Base-by-base conservation (phyloP, 1,140 invertebrate species). In the Platyscapa corneri region DNA sequence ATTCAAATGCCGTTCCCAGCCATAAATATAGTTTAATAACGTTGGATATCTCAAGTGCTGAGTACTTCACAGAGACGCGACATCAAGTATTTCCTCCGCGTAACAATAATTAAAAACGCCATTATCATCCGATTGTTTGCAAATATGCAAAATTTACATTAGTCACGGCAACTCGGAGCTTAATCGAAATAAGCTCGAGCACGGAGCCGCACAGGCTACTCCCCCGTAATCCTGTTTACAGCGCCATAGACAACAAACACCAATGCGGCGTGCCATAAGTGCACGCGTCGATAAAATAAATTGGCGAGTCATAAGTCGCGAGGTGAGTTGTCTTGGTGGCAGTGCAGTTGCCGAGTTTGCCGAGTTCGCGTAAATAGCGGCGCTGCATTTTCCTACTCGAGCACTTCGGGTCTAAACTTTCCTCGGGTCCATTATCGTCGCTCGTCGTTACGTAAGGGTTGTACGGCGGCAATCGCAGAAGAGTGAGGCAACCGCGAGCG, bases 121-220 rank as follows among this genome's bases (percentile, higher is more conserved):
- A 74, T 74, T 42, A 42, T 74, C 3, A 79, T 64, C 30, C 64
- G 23, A 80, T 67, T 80, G 60, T 80, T 49, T 46, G n/a, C n/a
- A 67, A 67, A 67, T 67, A 7, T 7, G 56, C 23, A 20, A 74
- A 74, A 74, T 74, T 74, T 23, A n/a, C 30, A 74, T 32, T 67
- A 67, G 0, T 10, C 32, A 34, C 27, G 1, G 56, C 27, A 3
- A 60, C n/a, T n/a, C 5, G 56, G 14, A 27, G 5, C 2, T 60
- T 60, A 6, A 60, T 60, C 6, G 56, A 60, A 27, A 27, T 23
- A 60, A 27, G 5, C 27, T 1, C 10, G 16, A 14, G 5, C 56
- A 60, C 14, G 20, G n/a, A n/a, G n/a, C n/a, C n/a, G n/a, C n/a
- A 46, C 56, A 27, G 3, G 56, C 20, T 14, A 27, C 27, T 6